Evolutionary conservation across 2,113 vertebrate genomes (phyloP), one percentile per base, ranked within the genome.

Genomic region (Nerophis ophidion): DNA sequence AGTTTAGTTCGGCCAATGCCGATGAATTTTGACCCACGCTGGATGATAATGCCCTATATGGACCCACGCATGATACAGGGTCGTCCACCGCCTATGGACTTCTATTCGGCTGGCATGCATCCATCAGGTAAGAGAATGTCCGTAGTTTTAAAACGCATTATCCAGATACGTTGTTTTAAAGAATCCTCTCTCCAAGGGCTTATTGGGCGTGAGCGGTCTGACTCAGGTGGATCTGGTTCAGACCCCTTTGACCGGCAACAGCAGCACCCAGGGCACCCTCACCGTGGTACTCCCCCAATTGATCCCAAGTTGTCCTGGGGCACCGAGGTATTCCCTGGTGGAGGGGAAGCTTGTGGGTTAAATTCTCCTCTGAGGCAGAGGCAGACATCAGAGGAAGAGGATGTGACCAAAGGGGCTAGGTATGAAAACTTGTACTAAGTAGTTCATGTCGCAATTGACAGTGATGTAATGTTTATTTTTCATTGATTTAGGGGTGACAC

Each of bases 31-130:
- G 94, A 97, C 70, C 94, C 94, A 16, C 94, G 94, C n/a, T 97
- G 94, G 94, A 91, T 97, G 90, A 95, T 97, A 92, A 94, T 97
- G 74, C 87, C 94, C 46, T 96, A 93, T 57, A 94, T 96, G 89
- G 94, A 96, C 68, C 94, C 94, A 5, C 91, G 94, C 49, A 90
- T 97, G 68, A 94, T 97, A 65, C 94, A 95, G 72, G 92, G 93
- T 26, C 91, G 94, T 3, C 93, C 93, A 2, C 87, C 93, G 14
- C 90, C 92, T 35, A 90, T 95, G 85, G 93, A 96, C 65, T 96
- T 93, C 82, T 94, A 93, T 68, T 75, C 92, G 8, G 81, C 92
- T n/a, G 86, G 90, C 42, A 93, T 95, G 75, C 94, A 96, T 38
- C 92, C 93, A 4, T 91, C 93, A 48, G 93, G 94, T 95, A 63